Evolutionary conservation across 2,888 invertebrate species (phyloP), one percentile per base, ranked within the genome.

Genomic region (Oxytorus armatus): DNA sequence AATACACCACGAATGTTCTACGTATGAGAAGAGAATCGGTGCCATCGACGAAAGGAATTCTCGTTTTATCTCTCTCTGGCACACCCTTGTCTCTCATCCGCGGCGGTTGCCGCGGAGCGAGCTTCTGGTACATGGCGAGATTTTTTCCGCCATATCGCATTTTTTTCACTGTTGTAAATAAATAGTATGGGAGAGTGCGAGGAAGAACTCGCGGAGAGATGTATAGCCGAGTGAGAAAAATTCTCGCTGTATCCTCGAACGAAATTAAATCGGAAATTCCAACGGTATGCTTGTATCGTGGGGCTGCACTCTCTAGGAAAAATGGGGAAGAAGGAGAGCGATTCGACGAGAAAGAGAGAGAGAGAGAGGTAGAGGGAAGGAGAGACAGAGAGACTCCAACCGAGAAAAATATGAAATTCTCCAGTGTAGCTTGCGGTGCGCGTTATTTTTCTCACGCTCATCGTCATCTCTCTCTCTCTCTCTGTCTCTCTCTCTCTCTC

Each of bases 201-300:
- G 10, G 10, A 16, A 68, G 33, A 59, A 49, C 33, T 44, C 25
- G n/a, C 14, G 23, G 42, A 44, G n/a, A 42, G 21, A 25, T 25
- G 44, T 11, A 51, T 25, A 61, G 44, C 8, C 44, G 70, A 4
- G 5, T 11, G 49, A 36, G 53, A 69, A 75, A 53, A 65, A 53
- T 59, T 77, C 59, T 66, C 33, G 59, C 36, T 53, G 44, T 44
- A 53, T n/a, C 36, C 51, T 33, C 53, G 68, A 68, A 73, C 72
- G 76, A 73, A 77, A 80, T 77, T 68, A 73, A 80, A 77, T 80
- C 72, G 59, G 61, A 73, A 77, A 72, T 77, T 80, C 55, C 47
- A 42, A 33, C 47, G 39, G 53, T 29, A 11, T 55, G 53, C n/a
- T 29, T 59, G 47, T 11, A 59, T 23, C 8, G 10, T 16, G 65